phyloP scores from a whole-genome alignment of 2,797 vertebrate genomes.

The Helicolenus hilgendorfi region DNA sequence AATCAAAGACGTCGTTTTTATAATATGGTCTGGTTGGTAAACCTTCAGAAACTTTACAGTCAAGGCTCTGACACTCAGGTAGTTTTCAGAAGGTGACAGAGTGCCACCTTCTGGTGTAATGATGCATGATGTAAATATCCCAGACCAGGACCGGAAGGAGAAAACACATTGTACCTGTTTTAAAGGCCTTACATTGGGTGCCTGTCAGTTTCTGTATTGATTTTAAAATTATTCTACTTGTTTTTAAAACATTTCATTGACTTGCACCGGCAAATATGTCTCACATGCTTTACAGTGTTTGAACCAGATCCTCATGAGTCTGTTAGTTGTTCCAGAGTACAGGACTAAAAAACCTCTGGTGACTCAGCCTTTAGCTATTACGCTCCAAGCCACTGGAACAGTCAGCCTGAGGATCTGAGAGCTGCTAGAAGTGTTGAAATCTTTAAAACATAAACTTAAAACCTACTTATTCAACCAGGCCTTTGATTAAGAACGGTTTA shows the following conservation, averaged over 20 bases:
- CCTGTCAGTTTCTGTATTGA: neutral
- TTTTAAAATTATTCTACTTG: neutral
- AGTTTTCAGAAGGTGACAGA: slow-evolving; percentile 71
- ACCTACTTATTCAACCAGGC: neutral
- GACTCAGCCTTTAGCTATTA: no score
- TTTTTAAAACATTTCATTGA: neutral
- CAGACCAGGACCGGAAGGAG: neutral
- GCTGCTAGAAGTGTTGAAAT: neutral
- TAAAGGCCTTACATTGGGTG: neutral
- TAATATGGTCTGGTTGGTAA: slow-evolving; percentile 12
- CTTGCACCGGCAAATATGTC: neutral
- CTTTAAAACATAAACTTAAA: neutral
- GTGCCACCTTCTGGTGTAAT: slow-evolving; percentile 78
- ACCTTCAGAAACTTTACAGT: slow-evolving; percentile 27
- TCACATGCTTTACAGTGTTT: no score
- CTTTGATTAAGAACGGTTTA: neutral
- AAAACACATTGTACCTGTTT: neutral
- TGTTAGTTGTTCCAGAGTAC: no score
- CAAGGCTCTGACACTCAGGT: neutral
- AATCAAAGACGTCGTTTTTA: slow-evolving; percentile 34
- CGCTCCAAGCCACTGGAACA: no score
- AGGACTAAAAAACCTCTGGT: no score
- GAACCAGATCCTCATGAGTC: no score
- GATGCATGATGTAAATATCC: slow-evolving; percentile 5
- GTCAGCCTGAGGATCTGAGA: no score